A percentile compares a stretch with the other conserved stretches of the same genome.
phyloP scores from a whole-genome alignment of 2,888 invertebrate species.

The Pyrgus malvae region DNA sequence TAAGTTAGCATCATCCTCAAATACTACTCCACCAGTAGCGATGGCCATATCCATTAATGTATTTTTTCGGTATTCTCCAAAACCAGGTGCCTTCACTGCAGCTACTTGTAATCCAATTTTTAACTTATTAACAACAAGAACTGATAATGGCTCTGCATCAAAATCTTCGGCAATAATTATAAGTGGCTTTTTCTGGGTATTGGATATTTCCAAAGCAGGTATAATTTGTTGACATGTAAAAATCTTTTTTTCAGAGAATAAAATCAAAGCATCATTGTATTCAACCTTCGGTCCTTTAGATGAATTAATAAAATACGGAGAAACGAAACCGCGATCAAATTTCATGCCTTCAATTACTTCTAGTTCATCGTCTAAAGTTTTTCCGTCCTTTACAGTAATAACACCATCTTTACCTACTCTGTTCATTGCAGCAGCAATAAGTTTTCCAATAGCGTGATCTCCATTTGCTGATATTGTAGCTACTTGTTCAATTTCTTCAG shows the following conservation, averaged over 20 bases:
- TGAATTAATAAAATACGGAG: conserved; percentile 99
- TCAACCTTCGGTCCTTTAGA: conserved; percentile 98
- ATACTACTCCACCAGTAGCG: conserved; percentile 94
- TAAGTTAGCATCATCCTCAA: conserved; percentile 95
- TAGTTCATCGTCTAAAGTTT: conserved; percentile 96
- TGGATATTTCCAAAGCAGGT: conserved; percentile 97
- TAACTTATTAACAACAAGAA: conserved; percentile 92
- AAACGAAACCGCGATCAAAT: conserved; percentile 98
- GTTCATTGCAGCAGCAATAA: conserved; percentile 98
- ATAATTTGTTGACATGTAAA: conserved; percentile 96
- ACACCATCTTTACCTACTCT: conserved; percentile 98
- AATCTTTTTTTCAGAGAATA: conserved; percentile 98
- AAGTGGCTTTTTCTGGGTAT: conserved; percentile 93
- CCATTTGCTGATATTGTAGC: conserved; percentile 99
- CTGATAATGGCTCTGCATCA: conserved; percentile 95
- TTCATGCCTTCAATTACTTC: conserved; percentile 99
- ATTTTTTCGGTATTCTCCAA: conserved; percentile 95
- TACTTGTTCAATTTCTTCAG: conserved; percentile 99
- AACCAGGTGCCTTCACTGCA: conserved; percentile 97
- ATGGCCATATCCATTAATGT: conserved; percentile 95
- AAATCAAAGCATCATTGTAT: conserved; percentile 95
- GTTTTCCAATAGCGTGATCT: conserved; percentile 92
- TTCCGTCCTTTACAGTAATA: conserved; percentile 99
- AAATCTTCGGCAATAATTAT: conserved; percentile 97
- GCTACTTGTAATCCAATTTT: conserved; percentile 96